A percentile compares a stretch with the other conserved stretches of the same genome.
phyloP scores from a whole-genome alignment of 2,888 invertebrate species.

The Stenichneumon culpator region DNA sequence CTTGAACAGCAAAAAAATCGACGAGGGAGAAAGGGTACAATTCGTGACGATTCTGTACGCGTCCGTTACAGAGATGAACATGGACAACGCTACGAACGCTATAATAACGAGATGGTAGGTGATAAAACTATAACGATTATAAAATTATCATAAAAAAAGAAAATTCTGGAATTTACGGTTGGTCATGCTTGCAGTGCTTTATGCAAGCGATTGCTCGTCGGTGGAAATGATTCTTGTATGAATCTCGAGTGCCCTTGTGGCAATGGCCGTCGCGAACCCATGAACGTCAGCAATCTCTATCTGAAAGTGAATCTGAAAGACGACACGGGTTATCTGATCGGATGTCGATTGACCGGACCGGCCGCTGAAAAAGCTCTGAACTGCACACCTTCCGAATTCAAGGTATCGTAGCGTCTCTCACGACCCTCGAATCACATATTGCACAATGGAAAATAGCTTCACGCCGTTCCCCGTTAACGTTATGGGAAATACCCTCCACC shows the following conservation, averaged over 20 bases:
- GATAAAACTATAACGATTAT: slow-evolving; percentile 2
- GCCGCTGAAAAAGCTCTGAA: slow-evolving; percentile 79
- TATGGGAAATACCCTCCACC: not conserved
- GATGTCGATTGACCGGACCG: slow-evolving; percentile 79
- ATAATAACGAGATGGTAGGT: slow-evolving; percentile 75
- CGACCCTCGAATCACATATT: slow-evolving; percentile 17
- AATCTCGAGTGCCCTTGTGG: slow-evolving; percentile 82
- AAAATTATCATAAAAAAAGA: not conserved
- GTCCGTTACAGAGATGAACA: slow-evolving; percentile 89
- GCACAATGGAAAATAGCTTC: slow-evolving; percentile 33
- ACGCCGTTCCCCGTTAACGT: not conserved
- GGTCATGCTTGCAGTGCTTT: slow-evolving; percentile 75
- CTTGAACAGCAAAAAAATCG: slow-evolving; percentile 79
- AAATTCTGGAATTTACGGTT: not conserved
- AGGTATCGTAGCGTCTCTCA: slow-evolving; percentile 70
- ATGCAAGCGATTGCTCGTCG: slow-evolving; percentile 78
- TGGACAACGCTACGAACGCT: slow-evolving; percentile 86
- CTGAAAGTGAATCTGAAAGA: slow-evolving; percentile 82
- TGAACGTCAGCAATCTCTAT: slow-evolving; percentile 77
- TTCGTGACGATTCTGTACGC: slow-evolving; percentile 91
- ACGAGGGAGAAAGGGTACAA: slow-evolving; percentile 85
- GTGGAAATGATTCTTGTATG: slow-evolving; percentile 82
- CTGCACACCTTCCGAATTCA: slow-evolving; percentile 76
- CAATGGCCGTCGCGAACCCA: slow-evolving; percentile 79
- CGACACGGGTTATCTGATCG: slow-evolving; percentile 82